phyloP scores from a whole-genome alignment of 2,888 invertebrate genomes.

The Cyclophora albipunctata region DNA sequence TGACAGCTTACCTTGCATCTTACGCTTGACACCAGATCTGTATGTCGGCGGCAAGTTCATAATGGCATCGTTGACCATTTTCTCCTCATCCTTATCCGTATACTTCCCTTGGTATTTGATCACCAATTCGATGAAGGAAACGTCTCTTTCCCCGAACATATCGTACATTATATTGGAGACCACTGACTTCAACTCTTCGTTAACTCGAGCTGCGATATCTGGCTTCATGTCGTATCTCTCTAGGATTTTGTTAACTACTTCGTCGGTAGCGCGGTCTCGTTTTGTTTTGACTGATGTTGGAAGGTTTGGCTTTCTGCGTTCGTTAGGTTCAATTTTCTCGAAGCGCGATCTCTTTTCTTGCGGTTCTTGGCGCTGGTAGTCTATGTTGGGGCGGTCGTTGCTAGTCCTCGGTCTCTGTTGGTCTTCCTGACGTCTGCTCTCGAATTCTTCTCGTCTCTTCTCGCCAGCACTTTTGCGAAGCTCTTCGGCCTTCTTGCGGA shows the following conservation, averaged over 20 bases:
- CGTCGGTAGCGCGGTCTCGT: constrained; percentile 47
- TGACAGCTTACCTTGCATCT: constrained; percentile 38
- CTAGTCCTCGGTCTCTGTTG: background rate
- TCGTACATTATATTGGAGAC: constrained; percentile 35
- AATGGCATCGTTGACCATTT: constrained; percentile 44
- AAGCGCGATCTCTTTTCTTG: background rate
- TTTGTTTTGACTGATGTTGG: constrained; percentile 26
- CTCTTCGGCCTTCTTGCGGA: constrained; percentile 50
- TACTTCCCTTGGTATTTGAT: constrained; percentile 50
- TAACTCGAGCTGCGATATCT: constrained; percentile 32
- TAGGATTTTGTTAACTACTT: constrained; percentile 41
- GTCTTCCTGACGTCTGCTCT: constrained; percentile 11
- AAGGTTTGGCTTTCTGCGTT: constrained; percentile 4
- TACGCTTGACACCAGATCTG: constrained; percentile 35
- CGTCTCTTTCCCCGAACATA: constrained; percentile 49
- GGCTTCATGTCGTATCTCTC: constrained; percentile 31
- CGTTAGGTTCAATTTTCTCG: constrained; percentile 1
- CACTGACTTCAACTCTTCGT: constrained; percentile 34
- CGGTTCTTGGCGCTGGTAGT: background rate
- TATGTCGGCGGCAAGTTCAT: constrained; percentile 38
- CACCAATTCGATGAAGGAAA: constrained; percentile 53
- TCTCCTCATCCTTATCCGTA: constrained; percentile 36
- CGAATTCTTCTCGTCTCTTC: constrained; percentile 20
- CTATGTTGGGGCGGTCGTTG: background rate
- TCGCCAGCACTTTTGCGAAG: constrained; percentile 29